phyloP scores from a whole-genome alignment of 1,140 invertebrate species.

The Ceratosolen solmsi region DNA sequence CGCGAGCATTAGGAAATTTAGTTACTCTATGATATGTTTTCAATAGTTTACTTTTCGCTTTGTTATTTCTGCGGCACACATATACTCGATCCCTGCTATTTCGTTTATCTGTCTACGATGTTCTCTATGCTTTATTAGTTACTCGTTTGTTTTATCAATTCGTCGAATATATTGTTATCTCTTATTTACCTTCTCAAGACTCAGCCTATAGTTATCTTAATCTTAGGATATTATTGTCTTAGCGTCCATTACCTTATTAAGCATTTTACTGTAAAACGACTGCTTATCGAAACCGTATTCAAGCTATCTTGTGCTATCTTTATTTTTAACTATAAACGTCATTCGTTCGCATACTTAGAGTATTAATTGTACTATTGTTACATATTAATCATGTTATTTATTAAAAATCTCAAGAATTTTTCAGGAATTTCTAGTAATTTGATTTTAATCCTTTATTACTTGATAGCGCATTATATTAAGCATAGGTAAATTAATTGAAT shows the following conservation, averaged over 20 bases:
- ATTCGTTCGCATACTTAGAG: neutral
- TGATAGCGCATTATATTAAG: too few relatives aligned
- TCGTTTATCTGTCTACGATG: neutral
- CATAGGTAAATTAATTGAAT: too few relatives aligned
- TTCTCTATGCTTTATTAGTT: neutral
- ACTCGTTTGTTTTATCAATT: slow-evolving; percentile 23
- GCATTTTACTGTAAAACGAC: neutral
- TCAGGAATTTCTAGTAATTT: too few relatives aligned
- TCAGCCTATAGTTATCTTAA: slow-evolving; percentile 21
- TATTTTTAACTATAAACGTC: neutral
- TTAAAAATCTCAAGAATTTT: too few relatives aligned
- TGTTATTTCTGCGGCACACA: neutral
- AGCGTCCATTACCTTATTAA: neutral
- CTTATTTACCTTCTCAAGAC: slow-evolving; percentile 13
- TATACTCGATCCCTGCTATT: neutral
- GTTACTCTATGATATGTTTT: neutral
- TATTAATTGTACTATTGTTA: neutral
- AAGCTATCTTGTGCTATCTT: neutral
- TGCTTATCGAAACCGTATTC: neutral
- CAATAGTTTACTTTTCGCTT: neutral
- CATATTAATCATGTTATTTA: too few relatives aligned
- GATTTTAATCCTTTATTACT: too few relatives aligned
- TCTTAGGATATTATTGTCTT: slow-evolving; percentile 15
- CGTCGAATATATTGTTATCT: slow-evolving; percentile 38
- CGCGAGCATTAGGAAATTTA: slow-evolving; percentile 18